Base-by-base conservation (phyloP, 1,140 invertebrate species). In the Papilio glaucus region DNA sequence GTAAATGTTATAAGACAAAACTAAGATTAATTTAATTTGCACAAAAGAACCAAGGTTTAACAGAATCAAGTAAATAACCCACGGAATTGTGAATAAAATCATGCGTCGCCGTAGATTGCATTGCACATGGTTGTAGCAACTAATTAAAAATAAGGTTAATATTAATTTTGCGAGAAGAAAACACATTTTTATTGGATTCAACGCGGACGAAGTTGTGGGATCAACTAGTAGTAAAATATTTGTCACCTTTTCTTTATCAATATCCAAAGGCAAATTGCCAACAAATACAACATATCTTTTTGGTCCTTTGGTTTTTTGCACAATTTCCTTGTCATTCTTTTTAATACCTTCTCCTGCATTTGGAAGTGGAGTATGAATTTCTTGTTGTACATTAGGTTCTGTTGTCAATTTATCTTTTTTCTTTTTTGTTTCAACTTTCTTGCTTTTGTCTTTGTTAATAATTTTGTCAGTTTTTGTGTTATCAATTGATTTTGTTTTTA, bases 201-300 rank as follows among this genome's bases (percentile, higher is more conserved):
- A n/a, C n/a, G n/a, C n/a, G n/a, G n/a, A n/a, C n/a, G n/a, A n/a
- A n/a, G n/a, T n/a, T n/a, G n/a, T n/a, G n/a, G n/a, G n/a, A n/a
- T n/a, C n/a, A n/a, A n/a, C n/a, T 33, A 33, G 6, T 33, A 33
- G 29, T 41, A 18, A 70, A 38, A 24, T 6, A 62, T 18, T 18
- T 42, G 75, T 73, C 75, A 92, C 90, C 78, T 81, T 85, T 60
- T 88, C 85, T 71, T 86, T 87, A 60, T 83, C 73, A 72, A 90
- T 73, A 75, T 86, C 82, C 6, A 84, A 63, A 5, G 88, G 86
- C 39, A 92, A 79, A 61, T 92, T 92, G 1, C 90, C 90, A 53
- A 92, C 62, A 78, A 92, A 92, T 29, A 92, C 90, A 4, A 92
- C 85, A 87, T 92, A 91, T 87, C 89, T 79, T 69, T 92, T 92